Base-by-base conservation (phyloP, 1,140 invertebrate species). In the Homarus americanus region DNA sequence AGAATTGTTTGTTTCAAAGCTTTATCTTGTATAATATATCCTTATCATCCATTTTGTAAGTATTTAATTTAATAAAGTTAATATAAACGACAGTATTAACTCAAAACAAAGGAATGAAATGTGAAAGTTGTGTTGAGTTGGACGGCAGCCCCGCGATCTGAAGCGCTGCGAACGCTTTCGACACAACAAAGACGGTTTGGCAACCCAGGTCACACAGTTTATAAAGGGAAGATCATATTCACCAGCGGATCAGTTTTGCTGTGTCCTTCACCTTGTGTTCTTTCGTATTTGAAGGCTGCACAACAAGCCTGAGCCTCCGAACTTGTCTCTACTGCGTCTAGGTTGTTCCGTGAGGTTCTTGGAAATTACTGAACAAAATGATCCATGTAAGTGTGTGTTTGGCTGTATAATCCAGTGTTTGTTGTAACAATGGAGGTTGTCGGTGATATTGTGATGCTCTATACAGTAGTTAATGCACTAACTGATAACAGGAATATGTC, bases 171-270 rank as follows among this genome's bases (percentile, higher is more conserved):
- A 58, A 44, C 28, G 36, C 40, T 3, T 32, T 36, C 32, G 49
- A 38, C 32, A 82, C 53, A 34, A 17, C 38, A 20, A 53, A 4
- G 28, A 24, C 3, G 32, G 44, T 80, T n/a, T 80, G 78, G 78
- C 44, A 80, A 80, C 53, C 10, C 32, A n/a, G 32, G 38, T 40
- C 79, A 28, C 49, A 24, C 49, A 82, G 49, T 12, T 63, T 82
- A 82, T 82, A 82, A 82, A 82, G 63, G 49, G 41, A 58, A 58
- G 79, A 82, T 82, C 49, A 82, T 82, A 82, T 63, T 34, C 78
- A 32, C n/a, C 41, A 34, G 44, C 36, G 44, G 49, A 63, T 82
- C 79, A 82, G 79, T 82, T 82, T 63, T 12, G 15, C 32, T 63
- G 49, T 82, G 53, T 44, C 79, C 53, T 82, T 82, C 79, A 34